Evolutionary conservation across 2,113 vertebrate species (phyloP), one percentile per base, ranked within the genome.

Genomic region (Syrmaticus mikado): DNA sequence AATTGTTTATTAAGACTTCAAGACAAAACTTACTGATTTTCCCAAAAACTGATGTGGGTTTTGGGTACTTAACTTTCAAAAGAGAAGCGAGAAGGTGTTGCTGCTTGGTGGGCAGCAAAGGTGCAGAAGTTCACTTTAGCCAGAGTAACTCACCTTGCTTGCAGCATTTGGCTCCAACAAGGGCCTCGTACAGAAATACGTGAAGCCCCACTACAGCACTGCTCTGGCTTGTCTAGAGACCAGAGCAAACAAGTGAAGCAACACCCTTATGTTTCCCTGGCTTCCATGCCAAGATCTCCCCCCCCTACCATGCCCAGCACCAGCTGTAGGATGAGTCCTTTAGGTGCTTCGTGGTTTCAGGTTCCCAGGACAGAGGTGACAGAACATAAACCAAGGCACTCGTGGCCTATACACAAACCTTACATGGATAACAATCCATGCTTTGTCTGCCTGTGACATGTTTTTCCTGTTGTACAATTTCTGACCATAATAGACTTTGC

Each of bases 231-330:
- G 27, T 32, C 72, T 55, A 40, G 45, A 78, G 58, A 40, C 3
- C 11, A 25, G 74, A 68, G 53, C 0, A 0, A 77, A 62, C 18
- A 7, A 76, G 0, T 13, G 18, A 90, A 55, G 11, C 57, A 20
- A 2, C 13, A 21, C 10, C 17, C 4, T 73, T 40, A 21, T 13
- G 22, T 34, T 46, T 16, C 43, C 10, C 30, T 34, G 41, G 34
- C 32, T 32, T 34, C 72, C 70, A 60, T 40, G 25, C 48, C 40
- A 25, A 41, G 16, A 5, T 73, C 75, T 91, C 28, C 67, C 48
- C 68, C 68, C 13, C 19, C n/a, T 62, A 41, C 55, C 7, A 24
- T 10, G 61, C 40, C 19, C 2, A 45, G 38, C 45, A 55, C 6
- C 41, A 74, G 18, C 12, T 18, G 28, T 1, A 32, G 32, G 9